Evolutionary conservation across 2,113 vertebrate genomes (phyloP).

Genomic region (Tupaia tana): DNA sequence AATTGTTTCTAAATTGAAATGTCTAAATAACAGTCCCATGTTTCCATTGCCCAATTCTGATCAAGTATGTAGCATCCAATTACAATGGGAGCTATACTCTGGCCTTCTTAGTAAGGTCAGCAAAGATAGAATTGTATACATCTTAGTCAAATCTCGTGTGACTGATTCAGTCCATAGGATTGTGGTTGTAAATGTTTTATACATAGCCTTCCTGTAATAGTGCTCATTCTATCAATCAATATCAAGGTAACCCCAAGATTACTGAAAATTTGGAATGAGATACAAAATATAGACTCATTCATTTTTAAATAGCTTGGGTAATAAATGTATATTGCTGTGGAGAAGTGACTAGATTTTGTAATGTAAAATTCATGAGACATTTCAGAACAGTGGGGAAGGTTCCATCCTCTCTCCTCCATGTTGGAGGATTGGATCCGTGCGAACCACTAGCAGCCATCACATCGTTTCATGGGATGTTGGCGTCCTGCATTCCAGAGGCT

Average conservation of each 20-base stretch:
- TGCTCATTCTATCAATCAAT: slow-evolving; percentile 56
- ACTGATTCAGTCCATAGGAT: slow-evolving; percentile 41
- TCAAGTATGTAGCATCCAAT: not conserved
- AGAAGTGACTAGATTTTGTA: slow-evolving; percentile 53
- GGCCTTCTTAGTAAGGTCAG: slow-evolving; percentile 31
- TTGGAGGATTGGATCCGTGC: not conserved
- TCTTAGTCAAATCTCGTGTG: slow-evolving; percentile 55
- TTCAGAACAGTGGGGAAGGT: not conserved
- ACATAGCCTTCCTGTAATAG: slow-evolving; percentile 48
- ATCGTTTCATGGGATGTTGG: no score
- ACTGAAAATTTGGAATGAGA: slow-evolving; percentile 60
- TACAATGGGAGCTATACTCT: not conserved
- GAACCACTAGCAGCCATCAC: not conserved
- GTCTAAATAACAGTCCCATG: not conserved
- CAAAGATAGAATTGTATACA: slow-evolving; percentile 44
- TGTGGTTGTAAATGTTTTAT: slow-evolving; percentile 66
- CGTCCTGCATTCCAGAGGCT: not conserved
- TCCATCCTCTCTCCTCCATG: not conserved
- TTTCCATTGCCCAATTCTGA: slow-evolving; percentile 14
- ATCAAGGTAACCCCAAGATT: slow-evolving; percentile 59
- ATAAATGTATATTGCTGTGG: slow-evolving; percentile 52
- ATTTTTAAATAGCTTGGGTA: slow-evolving; percentile 64
- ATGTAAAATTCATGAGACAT: slow-evolving; percentile 41
- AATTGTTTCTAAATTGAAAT: slow-evolving; percentile 21
- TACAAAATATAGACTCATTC: slow-evolving; percentile 62